Base-by-base conservation (phyloP, 2,888 invertebrate genomes). In the Liodrosophila aerea region DNA sequence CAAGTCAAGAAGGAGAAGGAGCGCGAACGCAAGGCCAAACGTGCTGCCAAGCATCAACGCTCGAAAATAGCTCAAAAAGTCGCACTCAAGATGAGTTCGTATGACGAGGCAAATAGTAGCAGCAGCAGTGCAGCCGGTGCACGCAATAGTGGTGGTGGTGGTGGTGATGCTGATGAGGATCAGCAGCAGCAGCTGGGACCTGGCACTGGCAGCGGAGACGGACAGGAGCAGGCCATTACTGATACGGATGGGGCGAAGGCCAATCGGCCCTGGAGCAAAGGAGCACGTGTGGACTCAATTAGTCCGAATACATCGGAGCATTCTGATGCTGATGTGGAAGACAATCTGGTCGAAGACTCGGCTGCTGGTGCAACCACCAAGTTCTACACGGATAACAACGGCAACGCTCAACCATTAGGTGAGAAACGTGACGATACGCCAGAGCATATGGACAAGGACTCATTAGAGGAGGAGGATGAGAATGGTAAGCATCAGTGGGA, bases 311-410 rank as follows among this genome's bases (percentile, higher is more conserved):
- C 93, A 12, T 92, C 92, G n/a, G 93, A 93, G 68, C 93, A 94
- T 83, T 95, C 94, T 1, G 95, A 95, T 86, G 95, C 95, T 0
- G 96, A 96, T 84, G 92, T 95, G 0, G 96, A 96, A 88, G 95
- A 95, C 83, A 95, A 95, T 85, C 89, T 93, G 0, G 93, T 94
- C 66, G 93, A 92, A 52, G 90, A 90, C 30, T 64, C 72, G 7
- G 64, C 73, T 1, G 89, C 91, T 2, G 87, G 60, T 30, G 80
- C 54, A 9, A 60, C 69, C 46, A 54, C 47, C 41, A 77, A 73
- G 8, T 74, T 67, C 29, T 84, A 64, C 16, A 77, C 82, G 39
- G 88, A 91, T 74, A 72, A 72, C 33, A 90, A 90, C 68, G 90
- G 90, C 13, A 90, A 90, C 56, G 76, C 81, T 12, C 87, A 88